These are phyloP conservation scores for Netelia inedita DNA, from an alignment of 2,888 invertebrate species.

Conservation along the genomic window DNA sequence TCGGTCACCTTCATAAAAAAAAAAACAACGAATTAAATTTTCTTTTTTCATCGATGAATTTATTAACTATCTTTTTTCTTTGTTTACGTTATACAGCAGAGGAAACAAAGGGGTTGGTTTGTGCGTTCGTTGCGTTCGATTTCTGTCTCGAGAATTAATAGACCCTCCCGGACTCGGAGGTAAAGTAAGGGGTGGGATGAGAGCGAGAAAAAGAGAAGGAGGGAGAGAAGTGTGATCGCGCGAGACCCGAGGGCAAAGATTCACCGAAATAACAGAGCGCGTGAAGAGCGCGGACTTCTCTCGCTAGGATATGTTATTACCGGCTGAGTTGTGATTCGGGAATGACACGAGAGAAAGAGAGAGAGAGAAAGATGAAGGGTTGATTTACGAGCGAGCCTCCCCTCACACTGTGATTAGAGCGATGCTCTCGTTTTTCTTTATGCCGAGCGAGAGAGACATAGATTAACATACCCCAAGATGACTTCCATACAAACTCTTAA, in stretches of 20 bases:
- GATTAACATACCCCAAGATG: constrained; percentile 74
- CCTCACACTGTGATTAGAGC: constrained; percentile 82
- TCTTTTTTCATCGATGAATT: neutral
- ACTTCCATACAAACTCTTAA: constrained; percentile 12
- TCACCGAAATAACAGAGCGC: constrained; percentile 82
- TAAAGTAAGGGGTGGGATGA: constrained; percentile 21
- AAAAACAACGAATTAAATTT: neutral
- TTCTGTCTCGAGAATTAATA: constrained; percentile 68
- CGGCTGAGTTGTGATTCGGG: constrained; percentile 82
- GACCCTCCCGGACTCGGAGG: constrained; percentile 66
- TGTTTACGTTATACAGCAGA: neutral
- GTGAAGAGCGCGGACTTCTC: constrained; percentile 69
- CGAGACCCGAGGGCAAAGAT: constrained; percentile 76
- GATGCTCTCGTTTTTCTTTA: constrained; percentile 76
- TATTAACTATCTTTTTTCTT: neutral
- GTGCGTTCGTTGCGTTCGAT: too few species aligned
- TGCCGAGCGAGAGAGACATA: constrained; percentile 54
- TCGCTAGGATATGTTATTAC: constrained; percentile 83
- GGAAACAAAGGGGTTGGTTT: too few species aligned
- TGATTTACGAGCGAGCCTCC: constrained; percentile 79
- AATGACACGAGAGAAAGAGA: constrained; percentile 78
- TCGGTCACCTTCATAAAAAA: constrained; percentile 52
- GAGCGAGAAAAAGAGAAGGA: constrained; percentile 55
- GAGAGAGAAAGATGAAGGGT: constrained; percentile 47
- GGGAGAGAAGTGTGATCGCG: constrained; percentile 75